These are phyloP conservation scores for Pomatostomus ruficeps DNA, from an alignment of 2,113 vertebrate genomes.

Conservation along the genomic window DNA sequence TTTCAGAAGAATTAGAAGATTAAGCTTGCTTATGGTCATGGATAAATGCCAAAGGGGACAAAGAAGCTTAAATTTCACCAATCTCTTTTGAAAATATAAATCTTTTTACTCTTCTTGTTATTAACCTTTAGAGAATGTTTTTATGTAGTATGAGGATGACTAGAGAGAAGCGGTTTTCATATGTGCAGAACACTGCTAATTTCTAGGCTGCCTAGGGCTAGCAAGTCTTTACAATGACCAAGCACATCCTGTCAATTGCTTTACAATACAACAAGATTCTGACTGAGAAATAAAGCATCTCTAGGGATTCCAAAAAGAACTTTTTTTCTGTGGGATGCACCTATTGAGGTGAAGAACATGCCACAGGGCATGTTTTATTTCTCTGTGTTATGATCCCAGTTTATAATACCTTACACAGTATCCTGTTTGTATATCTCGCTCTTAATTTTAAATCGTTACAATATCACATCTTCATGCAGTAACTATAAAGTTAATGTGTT, in stretches of 20 bases:
- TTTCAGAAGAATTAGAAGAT: constrained; percentile 15
- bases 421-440: neutral
- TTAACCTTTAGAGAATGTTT: neutral
- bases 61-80: constrained; percentile 8
- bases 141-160: neutral
- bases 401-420: neutral
- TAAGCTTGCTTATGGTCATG: neutral
- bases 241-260: neutral
- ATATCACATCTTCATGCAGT: neutral
- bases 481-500: neutral
- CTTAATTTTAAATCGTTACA: neutral
- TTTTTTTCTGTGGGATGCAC: neutral
- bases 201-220: neutral
- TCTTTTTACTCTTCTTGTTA: neutral
- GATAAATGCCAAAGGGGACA: neutral
- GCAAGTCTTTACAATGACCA: neutral
- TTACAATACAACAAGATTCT: neutral
- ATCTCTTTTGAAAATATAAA: neutral
- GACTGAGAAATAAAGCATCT: neutral
- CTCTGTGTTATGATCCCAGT: neutral
- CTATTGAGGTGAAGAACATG: neutral
- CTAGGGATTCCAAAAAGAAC: neutral
- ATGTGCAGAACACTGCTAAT: neutral
- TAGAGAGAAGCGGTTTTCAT: neutral
- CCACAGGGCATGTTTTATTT: neutral